Base-by-base conservation (phyloP, 2,797 vertebrate species). In the Bradypodion pumilum region DNA sequence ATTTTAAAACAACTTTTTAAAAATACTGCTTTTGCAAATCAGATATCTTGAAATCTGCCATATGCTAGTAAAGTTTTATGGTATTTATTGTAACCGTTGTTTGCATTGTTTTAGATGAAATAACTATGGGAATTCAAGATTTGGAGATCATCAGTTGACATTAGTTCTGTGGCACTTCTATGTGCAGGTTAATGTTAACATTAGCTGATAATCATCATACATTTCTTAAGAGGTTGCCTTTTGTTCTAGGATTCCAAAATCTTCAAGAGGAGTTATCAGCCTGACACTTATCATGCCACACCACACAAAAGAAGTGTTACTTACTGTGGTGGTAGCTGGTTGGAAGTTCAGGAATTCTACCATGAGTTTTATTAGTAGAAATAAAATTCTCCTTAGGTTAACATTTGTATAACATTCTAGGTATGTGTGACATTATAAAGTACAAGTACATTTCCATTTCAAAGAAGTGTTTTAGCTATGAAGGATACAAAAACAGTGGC, bases 401-500 rank as follows among this genome's bases (percentile, higher is more conserved):
- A 79, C 35, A 74, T 80, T 89, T 92, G 77, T 83, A 82, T 88
- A 89, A 87, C 68, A 91, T 90, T 90, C 66, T 79, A 93, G 84
- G 89, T 91, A 91, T 94, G 92, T 83, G 29, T 90, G 91, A 90
- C 91, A 91, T 93, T 92, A 90, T 90, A 60, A 42, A 77, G 89
- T 90, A 86, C 89, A 90, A 94, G 91, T 87, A 91, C 90, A 90
- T 88, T 94, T 93, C 88, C 83, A 91, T 93, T 93, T 93, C 90
- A 90, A 87, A 94, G 90, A 91, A 81, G 56, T 90, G 8, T 89
- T 93, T 90, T 88, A 92, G 88, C 79, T 76, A 70, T 73, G 81
- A 86, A 84, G 87, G 86, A 84, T 80, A 72, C 0, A 21, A 90
- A 87, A 91, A 83, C 68, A 85, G 86, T 65, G 65, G 75, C 73